These are phyloP conservation scores for Esox niger DNA, from an alignment of 2,113 vertebrate genomes.

Conservation along the genomic window DNA sequence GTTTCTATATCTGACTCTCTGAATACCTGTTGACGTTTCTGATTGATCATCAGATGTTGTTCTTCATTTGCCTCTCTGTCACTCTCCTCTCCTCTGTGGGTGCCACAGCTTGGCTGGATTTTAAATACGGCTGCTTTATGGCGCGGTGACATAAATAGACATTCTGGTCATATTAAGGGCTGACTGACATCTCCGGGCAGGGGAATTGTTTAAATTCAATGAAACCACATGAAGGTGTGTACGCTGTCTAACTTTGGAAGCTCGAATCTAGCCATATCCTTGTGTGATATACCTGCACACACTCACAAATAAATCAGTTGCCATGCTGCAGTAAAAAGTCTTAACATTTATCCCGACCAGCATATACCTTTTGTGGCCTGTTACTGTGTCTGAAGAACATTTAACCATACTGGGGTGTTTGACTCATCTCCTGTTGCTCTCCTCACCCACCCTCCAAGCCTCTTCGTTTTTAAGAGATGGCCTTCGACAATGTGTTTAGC, in stretches of 20 bases:
- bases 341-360: too few relatives aligned
- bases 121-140: constrained; percentile 7
- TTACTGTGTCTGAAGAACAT: neutral
- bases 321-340: too few relatives aligned
- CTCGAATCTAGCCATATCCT: too few relatives aligned
- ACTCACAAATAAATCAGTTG: too few relatives aligned
- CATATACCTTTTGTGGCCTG: too few relatives aligned
- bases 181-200: neutral
- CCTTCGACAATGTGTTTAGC: constrained; percentile 69
- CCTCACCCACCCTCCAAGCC: constrained; percentile 54
- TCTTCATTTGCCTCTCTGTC: neutral
- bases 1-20: neutral
- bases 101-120: neutral
- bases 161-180: constrained; percentile 6
- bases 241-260: too few relatives aligned
- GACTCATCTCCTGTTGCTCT: constrained; percentile 15
- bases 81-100: neutral
- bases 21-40: neutral
- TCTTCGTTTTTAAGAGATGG: constrained; percentile 65
- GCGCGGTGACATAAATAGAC: constrained; percentile 2
- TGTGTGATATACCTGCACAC: too few relatives aligned
- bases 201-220: neutral
- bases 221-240: constrained; percentile 10
- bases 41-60: neutral
- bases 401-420: neutral